These are phyloP conservation scores for Eristalis intricaria DNA, from an alignment of 2,888 invertebrate species.

Conservation along the genomic window DNA sequence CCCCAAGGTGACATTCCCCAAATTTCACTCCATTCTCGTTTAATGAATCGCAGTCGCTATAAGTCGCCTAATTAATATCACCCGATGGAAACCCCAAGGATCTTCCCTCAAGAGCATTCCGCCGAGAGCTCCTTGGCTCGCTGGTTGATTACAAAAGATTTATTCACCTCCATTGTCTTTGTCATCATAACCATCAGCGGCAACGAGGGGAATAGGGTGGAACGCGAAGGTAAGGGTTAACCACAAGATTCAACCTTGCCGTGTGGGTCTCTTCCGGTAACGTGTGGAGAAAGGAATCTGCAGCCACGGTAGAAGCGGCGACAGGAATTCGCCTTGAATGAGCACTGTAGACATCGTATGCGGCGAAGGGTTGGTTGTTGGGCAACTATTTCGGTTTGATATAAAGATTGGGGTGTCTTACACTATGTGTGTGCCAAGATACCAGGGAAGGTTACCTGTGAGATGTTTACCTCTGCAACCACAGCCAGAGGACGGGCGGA, in stretches of 20 bases:
- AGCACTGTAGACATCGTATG: neutral
- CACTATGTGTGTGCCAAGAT: neutral
- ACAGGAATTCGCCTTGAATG: neutral
- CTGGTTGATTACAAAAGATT: constrained; percentile 22
- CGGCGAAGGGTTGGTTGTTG: constrained; percentile 16
- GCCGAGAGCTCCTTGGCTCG: neutral
- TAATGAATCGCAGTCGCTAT: constrained; percentile 44
- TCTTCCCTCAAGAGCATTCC: neutral
- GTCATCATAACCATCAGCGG: constrained; percentile 25
- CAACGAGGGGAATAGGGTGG: neutral
- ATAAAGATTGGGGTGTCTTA: neutral
- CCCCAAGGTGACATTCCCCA: constrained; percentile 37
- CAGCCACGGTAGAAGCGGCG: neutral
- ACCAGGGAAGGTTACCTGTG: neutral
- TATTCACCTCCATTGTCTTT: constrained; percentile 24
- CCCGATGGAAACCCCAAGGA: neutral
- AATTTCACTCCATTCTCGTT: constrained; percentile 47
- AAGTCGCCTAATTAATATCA: constrained; percentile 49
- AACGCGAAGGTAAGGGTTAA: neutral
- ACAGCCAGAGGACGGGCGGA: neutral
- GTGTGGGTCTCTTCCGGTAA: neutral
- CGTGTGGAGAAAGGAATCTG: neutral
- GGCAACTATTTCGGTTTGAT: constrained; percentile 33
- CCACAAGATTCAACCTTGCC: constrained; percentile 2
- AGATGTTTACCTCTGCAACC: neutral